Evolutionary conservation across 2,113 vertebrate species (phyloP), one percentile per base, ranked within the genome.

Genomic region (Sigmodon hispidus): DNA sequence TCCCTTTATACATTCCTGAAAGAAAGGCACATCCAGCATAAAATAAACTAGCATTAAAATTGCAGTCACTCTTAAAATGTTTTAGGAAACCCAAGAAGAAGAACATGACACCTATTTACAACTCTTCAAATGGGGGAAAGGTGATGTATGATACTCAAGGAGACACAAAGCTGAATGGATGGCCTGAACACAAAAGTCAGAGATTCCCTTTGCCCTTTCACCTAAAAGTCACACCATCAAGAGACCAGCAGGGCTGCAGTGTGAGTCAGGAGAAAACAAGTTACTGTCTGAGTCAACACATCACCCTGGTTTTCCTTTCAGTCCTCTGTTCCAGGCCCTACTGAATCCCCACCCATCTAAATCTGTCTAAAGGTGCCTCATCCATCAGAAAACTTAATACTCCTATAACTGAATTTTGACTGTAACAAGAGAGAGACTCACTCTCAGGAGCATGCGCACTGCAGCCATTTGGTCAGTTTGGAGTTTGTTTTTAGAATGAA

Each of bases 401-500:
- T 97, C 97, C 92, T 92, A 94, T 91, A 94, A 77, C 85, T 84
- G 57, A 92, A 97, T 92, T 91, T 87, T 97, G 88, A 91, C 92
- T 94, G 93, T 96, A 73, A 84, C 40, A 84, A 89, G 89, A 59
- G 50, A n/a, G 63, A 96, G 95, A 96, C 77, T 95, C 97, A 96
- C 75, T 93, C 97, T 59, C 59, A 77, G 59, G 12, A 95, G 97
- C 77, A 45, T 76, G 95, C 95, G 59, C 91, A 52, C 83, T 75
- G 59, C 15, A 89, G 89, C 94, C 94, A 98, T 69, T 90, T 96
- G 88, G 94, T 69, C 92, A 97, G 55, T 94, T 97, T 97, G 77
- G 94, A 69, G 77, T 94, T 97, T 98, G 96, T 97, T 97, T 97
- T 96, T 91, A 83, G 96, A 96, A 96, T 73, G 86, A 89, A 96